Evolutionary conservation across 2,888 invertebrate genomes (phyloP), one percentile per base, ranked within the genome.

Genomic region (Aleiodes alternator): DNA sequence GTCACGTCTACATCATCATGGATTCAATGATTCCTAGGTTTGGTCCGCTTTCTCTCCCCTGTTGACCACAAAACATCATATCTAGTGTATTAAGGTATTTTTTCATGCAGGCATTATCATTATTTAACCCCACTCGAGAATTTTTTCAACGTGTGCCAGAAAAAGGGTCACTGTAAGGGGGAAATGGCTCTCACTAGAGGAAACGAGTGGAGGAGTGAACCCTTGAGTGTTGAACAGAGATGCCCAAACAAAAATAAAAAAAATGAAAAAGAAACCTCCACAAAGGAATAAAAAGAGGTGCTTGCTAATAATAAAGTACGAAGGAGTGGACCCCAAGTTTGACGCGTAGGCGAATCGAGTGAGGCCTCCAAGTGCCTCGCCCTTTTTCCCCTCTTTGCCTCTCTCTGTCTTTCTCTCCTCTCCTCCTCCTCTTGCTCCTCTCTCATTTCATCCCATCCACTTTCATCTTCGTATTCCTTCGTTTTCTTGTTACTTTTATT

Each of bases 341-440:
- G 83, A 84, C 84, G 88, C 88, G 88, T 89, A 88, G 89, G 89
- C 89, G 88, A 88, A 85, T 85, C 82, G 81, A 84, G 85, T 83
- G 80, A 73, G 78, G 81, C 72, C 75, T 74, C 75, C 48, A 75
- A 77, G 75, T 77, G 81, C 80, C 81, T 80, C 80, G 82, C 82
- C 80, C 75, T 71, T 75, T 71, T 66, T 75, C 66, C 70, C 66
- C 53, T 59, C 64, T 64, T 29, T 12, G 29, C 29, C 43, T 23
- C 48, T 56, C 34, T 34, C 34, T 34, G 81, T 79, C 75, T 71
- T 71, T 71, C 56, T 75, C 66, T 71, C 66, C 53, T 59, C 64
- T 64, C 14, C 16, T 43, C 29, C 43, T 23, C 48, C 34, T 34
- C 34, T 34, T 6, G 4, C 2, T 34, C 34, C 34, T 34, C 34